Evolutionary conservation across 2,888 invertebrate genomes (phyloP).

Genomic region (Rhaphigaster nebulosa): DNA sequence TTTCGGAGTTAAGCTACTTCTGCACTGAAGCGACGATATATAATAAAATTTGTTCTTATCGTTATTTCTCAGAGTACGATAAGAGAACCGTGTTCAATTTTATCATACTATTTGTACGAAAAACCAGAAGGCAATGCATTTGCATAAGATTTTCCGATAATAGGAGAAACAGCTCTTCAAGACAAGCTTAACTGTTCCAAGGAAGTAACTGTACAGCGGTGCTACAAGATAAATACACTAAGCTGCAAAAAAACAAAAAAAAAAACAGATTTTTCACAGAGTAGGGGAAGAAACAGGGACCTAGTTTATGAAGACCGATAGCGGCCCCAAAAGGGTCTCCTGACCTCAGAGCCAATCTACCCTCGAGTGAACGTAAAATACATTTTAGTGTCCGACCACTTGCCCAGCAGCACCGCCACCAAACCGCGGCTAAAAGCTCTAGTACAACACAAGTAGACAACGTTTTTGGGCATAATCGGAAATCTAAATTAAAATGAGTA

Average conservation of each 20-base stretch:
- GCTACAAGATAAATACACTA: not conserved
- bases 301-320: constrained; percentile 37
- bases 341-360: not conserved
- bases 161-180: too few species aligned
- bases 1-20: too few species aligned
- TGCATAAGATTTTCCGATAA: too few species aligned
- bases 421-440: not conserved
- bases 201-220: not conserved
- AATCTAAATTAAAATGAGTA: not conserved
- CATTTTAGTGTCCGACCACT: not conserved
- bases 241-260: not conserved
- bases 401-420: not conserved
- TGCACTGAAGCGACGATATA: too few species aligned
- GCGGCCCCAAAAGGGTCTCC: not conserved
- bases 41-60: too few species aligned
- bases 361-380: not conserved
- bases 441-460: not conserved
- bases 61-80: too few species aligned
- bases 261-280: not conserved
- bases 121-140: too few species aligned
- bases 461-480: not conserved
- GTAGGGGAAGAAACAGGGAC: not conserved
- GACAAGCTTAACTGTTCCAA: not conserved
- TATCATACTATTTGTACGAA: too few species aligned
- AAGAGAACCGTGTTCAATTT: too few species aligned